A percentile compares a stretch with the other conserved stretches of the same genome.
Conservation (phyloP, 1,140 invertebrate species). For the Drosophila murphyi region DNA sequence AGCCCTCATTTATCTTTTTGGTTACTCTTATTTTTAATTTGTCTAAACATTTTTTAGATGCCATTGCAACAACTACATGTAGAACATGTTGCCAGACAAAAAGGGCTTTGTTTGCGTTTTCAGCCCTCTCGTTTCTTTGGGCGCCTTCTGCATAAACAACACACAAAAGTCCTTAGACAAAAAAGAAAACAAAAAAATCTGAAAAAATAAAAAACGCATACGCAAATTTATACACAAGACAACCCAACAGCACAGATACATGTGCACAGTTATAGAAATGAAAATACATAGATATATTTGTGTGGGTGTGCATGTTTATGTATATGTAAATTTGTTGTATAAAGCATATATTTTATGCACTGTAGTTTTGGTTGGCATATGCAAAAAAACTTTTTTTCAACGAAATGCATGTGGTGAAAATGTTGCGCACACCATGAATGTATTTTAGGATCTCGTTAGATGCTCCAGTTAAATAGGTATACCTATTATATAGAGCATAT, state of each 20-base stretch:
- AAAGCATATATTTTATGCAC: constrained; percentile 80
- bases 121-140: constrained; percentile 24
- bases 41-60: constrained; percentile 75
- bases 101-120: constrained; percentile 78
- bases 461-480: constrained; percentile 5
- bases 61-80: constrained; percentile 36
- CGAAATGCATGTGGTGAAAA: constrained; percentile 57
- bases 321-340: constrained; percentile 74
- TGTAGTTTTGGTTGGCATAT: constrained; percentile 67
- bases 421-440: constrained; percentile 15
- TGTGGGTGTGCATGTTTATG: constrained; percentile 11
- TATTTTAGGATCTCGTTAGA: constrained; percentile 51
- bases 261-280: constrained; percentile 32
- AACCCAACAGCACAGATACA: constrained; percentile 8
- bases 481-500: constrained; percentile 13
- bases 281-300: constrained; percentile 32
- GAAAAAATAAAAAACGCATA: constrained; percentile 66
- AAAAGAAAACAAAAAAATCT: constrained; percentile 16
- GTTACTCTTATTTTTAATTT: constrained; percentile 79
- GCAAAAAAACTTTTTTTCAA: constrained; percentile 60
- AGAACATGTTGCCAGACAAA: constrained; percentile 62
- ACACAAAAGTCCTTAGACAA: constrained; percentile 28
- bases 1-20: constrained; percentile 37
- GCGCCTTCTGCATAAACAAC: constrained; percentile 59
- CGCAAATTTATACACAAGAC: constrained; percentile 77